Evolutionary conservation across 2,888 invertebrate genomes (phyloP).

Genomic region (Tolmerus cingulatus): DNA sequence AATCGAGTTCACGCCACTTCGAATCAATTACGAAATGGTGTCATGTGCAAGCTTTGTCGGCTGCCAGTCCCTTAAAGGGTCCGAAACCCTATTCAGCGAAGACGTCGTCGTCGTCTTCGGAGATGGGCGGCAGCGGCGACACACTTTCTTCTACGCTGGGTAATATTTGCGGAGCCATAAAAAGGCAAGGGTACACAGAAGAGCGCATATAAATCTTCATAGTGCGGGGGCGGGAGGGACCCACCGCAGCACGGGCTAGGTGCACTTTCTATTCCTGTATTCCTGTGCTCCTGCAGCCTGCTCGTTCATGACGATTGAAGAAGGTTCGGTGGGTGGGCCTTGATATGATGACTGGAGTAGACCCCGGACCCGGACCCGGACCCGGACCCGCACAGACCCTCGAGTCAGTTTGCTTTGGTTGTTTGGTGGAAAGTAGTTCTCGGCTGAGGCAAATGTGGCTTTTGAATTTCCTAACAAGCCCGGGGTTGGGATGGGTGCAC

Average conservation of each 20-base stretch:
- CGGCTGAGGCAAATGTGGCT: slow-evolving; percentile 42
- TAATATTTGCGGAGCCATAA: slow-evolving; percentile 43
- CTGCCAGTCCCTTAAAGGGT: neutral
- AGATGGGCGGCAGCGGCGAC: neutral
- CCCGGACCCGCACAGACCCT: neutral
- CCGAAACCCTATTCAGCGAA: neutral
- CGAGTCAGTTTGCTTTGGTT: slow-evolving; percentile 11
- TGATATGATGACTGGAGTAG: neutral
- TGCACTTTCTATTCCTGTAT: slow-evolving; percentile 12
- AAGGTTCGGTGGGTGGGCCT: neutral
- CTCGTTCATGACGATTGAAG: neutral
- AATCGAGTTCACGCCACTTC: slow-evolving; percentile 45
- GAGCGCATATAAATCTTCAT: slow-evolving; percentile 44
- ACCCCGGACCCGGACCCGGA: neutral
- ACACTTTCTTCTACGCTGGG: slow-evolving; percentile 22
- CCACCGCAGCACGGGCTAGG: neutral
- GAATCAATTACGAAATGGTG: slow-evolving; percentile 46
- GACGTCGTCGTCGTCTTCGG: neutral
- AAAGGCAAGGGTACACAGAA: slow-evolving; percentile 38
- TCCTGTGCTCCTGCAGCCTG: slow-evolving; percentile 2
- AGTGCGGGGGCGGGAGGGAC: neutral
- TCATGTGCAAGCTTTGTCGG: slow-evolving; percentile 45
- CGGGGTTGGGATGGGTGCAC: neutral
- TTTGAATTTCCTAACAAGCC: slow-evolving; percentile 44
- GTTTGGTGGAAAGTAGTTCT: slow-evolving; percentile 15